A percentile compares a stretch with the other conserved stretches of the same genome.
These are phyloP conservation scores for Busseola fusca DNA, from an alignment of 2,888 invertebrate species.

Conservation along the genomic window DNA sequence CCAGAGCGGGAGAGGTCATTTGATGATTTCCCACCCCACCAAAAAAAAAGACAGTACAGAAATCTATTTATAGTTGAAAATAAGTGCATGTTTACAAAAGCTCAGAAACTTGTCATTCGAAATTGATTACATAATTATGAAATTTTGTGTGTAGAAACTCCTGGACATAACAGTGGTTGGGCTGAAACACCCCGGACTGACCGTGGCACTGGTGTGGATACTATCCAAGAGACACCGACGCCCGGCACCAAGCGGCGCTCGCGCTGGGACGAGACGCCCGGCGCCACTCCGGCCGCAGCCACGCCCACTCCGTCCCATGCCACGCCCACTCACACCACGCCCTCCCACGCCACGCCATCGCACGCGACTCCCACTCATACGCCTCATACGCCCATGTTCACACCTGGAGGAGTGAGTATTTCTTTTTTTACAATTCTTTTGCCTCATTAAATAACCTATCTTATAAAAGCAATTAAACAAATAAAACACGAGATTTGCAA, in stretches of 20 bases:
- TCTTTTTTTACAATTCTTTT: conserved; percentile 1
- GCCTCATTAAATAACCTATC: not conserved
- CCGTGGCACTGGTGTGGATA: conserved; percentile 92
- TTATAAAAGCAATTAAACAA: not conserved
- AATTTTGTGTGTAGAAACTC: conserved; percentile 91
- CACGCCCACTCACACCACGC: conserved; percentile 93
- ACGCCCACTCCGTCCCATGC: conserved; percentile 92
- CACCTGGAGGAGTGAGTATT: conserved; percentile 92
- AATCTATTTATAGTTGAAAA: not conserved
- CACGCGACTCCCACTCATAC: conserved; percentile 89
- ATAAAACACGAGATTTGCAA: not conserved
- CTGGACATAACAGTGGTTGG: conserved; percentile 99
- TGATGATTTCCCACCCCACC: too few species aligned
- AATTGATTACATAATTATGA: not conserved
- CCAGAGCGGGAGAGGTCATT: too few species aligned
- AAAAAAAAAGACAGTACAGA: too few species aligned
- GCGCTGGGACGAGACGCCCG: conserved; percentile 99
- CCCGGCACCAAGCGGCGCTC: conserved; percentile 98
- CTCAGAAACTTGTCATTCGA: not conserved
- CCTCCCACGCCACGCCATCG: conserved; percentile 92
- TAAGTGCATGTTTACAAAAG: not conserved
- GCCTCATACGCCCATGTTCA: conserved; percentile 91
- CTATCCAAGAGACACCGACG: conserved; percentile 97
- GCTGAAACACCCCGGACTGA: conserved; percentile 99
- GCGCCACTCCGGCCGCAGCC: conserved; percentile 92